Conservation (phyloP, 64 coral and sea anemone genomes). For the Platygyra sinensis region DNA sequence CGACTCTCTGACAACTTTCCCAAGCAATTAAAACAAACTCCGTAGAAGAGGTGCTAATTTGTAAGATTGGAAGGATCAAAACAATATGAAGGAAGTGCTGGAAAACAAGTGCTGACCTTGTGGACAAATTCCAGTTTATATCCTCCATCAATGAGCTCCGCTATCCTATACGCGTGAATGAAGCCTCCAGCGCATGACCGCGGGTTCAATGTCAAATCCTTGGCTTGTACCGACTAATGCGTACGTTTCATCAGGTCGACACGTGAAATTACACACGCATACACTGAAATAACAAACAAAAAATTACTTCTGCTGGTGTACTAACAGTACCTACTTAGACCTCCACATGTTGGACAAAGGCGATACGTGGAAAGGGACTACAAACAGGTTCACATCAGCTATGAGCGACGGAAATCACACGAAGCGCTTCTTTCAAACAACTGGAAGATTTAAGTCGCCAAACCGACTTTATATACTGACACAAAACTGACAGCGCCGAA, state of each 20-base stretch:
- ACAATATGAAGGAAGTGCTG: no score
- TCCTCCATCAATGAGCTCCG: slow-evolving; percentile 64
- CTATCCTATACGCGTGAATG: slow-evolving; percentile 79
- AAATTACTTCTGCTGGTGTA: neutral
- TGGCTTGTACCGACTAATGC: slow-evolving; percentile 91
- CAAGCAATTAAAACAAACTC: no score
- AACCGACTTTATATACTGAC: neutral
- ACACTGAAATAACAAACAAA: slow-evolving; percentile 60
- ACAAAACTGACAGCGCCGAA: slow-evolving; percentile 88
- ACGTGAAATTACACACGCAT: slow-evolving; percentile 86
- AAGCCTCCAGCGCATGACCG: slow-evolving; percentile 89
- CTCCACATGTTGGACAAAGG: no score
- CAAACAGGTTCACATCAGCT: no score
- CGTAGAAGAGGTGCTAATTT: no score
- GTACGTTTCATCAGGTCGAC: slow-evolving; percentile 88
- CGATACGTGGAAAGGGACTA: no score
- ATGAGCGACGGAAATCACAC: no score
- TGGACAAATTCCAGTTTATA: slow-evolving; percentile 94
- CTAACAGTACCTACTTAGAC: neutral
- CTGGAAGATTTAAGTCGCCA: neutral
- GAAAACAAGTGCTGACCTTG: slow-evolving; percentile 49
- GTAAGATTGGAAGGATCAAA: no score
- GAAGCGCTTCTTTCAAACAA: no score
- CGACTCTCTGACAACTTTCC: no score
- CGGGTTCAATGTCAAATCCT: slow-evolving; percentile 93